These are phyloP conservation scores for Pollicipes pollicipes DNA, from an alignment of 1,140 invertebrate species.

Conservation along the genomic window DNA sequence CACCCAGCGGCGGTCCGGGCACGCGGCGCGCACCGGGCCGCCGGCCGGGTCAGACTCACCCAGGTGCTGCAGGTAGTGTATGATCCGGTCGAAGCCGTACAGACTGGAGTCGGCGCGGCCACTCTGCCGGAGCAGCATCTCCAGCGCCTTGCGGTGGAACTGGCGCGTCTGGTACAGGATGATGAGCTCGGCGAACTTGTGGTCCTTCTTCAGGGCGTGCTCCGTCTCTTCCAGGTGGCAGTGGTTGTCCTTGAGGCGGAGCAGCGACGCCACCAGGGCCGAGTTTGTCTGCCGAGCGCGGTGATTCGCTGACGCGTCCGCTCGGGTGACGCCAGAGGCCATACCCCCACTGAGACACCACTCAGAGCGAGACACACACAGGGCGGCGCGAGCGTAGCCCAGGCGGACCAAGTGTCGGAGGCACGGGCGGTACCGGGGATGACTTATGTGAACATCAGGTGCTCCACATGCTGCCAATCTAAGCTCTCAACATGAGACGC, in stretches of 20 bases:
- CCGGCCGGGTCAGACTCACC: too few relatives aligned
- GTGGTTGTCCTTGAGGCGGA: constrained; percentile 70
- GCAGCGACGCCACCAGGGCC: constrained; percentile 68
- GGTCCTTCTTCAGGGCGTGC: constrained; percentile 60
- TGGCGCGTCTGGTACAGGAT: constrained; percentile 89
- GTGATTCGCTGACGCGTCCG: background rate
- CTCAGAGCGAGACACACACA: background rate
- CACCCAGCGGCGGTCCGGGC: too few relatives aligned
- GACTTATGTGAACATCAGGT: too few relatives aligned
- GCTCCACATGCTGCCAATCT: background rate
- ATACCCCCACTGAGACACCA: background rate
- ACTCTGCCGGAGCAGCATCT: constrained; percentile 64
- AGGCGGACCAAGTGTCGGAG: too few relatives aligned
- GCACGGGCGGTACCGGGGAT: too few relatives aligned
- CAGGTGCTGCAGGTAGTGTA: constrained; percentile 80
- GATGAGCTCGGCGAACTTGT: constrained; percentile 82
- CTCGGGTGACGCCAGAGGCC: too few relatives aligned
- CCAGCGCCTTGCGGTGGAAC: constrained; percentile 76
- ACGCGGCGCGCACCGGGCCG: too few relatives aligned
- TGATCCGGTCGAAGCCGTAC: constrained; percentile 59
- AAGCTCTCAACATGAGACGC: background rate
- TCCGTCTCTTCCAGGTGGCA: constrained; percentile 90
- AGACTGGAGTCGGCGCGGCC: constrained; percentile 54
- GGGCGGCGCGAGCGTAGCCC: too few relatives aligned
- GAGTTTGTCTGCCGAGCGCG: constrained; percentile 65